Evolutionary conservation across 2,113 vertebrate genomes (phyloP).

Genomic region (Corythaeola cristata): DNA sequence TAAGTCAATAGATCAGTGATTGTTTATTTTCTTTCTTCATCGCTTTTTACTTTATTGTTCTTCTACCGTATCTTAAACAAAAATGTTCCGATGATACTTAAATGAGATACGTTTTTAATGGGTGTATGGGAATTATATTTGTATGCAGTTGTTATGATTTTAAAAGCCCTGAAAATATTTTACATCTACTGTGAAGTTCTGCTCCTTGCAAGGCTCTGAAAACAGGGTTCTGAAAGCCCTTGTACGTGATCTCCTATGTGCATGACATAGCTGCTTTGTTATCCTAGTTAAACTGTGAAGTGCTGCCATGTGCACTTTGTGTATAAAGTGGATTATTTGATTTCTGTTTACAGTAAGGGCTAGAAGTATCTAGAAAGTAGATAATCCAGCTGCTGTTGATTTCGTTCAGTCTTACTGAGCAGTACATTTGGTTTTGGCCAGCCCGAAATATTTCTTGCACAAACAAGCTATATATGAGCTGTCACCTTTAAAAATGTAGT

Average conservation of each 20-base stretch:
- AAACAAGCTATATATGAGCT: not conserved
- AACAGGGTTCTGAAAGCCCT: not conserved
- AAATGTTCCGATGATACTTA: not conserved
- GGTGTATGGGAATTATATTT: not conserved
- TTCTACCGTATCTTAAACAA: not conserved
- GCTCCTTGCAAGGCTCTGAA: not conserved
- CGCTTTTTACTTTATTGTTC: not conserved
- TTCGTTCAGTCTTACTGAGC: not conserved
- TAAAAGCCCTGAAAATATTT: not conserved
- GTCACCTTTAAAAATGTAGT: not conserved
- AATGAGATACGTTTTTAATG: not conserved
- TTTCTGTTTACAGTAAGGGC: not conserved
- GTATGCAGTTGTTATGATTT: not conserved
- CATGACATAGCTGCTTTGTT: not conserved
- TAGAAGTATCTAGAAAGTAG: not conserved
- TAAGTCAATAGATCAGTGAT: slow-evolving; percentile 46
- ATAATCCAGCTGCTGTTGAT: not conserved
- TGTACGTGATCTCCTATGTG: rapidly evolving
- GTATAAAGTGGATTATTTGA: not conserved
- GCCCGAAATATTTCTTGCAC: not conserved
- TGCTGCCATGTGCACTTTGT: not conserved
- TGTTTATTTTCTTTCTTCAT: not conserved
- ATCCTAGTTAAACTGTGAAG: not conserved
- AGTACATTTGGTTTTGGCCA: not conserved
- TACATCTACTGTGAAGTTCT: not conserved